These are phyloP conservation scores for Synanthedon myopaeformis DNA, from an alignment of 2,888 invertebrate genomes.

Conservation along the genomic window DNA sequence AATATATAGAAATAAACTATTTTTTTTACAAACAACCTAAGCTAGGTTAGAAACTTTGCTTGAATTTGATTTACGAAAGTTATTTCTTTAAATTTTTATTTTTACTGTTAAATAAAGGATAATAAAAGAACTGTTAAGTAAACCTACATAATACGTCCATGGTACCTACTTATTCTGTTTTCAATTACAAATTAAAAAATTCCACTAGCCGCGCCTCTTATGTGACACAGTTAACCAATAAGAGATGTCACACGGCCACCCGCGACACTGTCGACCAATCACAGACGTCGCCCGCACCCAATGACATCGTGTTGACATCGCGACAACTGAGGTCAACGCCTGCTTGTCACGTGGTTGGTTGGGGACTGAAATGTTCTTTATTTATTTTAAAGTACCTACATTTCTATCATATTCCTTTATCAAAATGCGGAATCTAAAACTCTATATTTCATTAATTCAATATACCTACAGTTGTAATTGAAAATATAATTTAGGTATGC, in stretches of 20 bases:
- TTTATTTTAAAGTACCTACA: too few species aligned
- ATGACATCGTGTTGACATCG: conserved; percentile 63
- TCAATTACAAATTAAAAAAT: neutral
- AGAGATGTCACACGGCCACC: conserved; percentile 52
- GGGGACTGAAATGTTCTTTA: neutral
- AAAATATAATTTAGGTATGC: too few species aligned
- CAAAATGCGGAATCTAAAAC: too few species aligned
- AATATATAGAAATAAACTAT: too few species aligned
- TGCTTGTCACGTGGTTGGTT: conserved; percentile 32
- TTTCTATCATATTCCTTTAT: too few species aligned
- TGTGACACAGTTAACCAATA: conserved; percentile 58
- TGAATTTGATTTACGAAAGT: too few species aligned
- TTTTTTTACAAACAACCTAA: too few species aligned
- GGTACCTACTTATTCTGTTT: neutral
- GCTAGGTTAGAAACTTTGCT: too few species aligned
- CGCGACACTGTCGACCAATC: conserved; percentile 56
- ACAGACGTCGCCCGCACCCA: conserved; percentile 44
- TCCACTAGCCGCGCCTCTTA: conserved; percentile 30
- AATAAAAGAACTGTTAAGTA: neutral
- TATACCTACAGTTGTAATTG: too few species aligned
- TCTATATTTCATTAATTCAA: too few species aligned
- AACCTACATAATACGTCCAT: too few species aligned
- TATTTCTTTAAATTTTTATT: too few species aligned
- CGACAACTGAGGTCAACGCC: conserved; percentile 45
- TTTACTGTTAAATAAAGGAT: neutral